phyloP scores from a whole-genome alignment of 1,140 invertebrate genomes.

The Leptinotarsa texana region DNA sequence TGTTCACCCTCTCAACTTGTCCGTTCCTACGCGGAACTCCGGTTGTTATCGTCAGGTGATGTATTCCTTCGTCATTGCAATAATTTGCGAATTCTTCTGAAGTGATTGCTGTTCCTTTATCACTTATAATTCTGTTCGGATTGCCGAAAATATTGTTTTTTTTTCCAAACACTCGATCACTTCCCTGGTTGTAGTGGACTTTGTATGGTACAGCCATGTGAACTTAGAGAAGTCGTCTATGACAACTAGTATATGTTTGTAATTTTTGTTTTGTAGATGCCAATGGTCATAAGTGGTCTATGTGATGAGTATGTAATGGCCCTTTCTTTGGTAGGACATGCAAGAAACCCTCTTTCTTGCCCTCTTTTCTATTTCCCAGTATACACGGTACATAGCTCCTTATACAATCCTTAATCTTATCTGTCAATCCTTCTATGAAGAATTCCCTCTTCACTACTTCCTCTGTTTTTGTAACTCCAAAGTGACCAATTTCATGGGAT shows the following conservation, averaged over 20 bases:
- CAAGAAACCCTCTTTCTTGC: slow-evolving; percentile 52
- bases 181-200: slow-evolving; percentile 44
- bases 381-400: slow-evolving; percentile 52
- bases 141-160: slow-evolving; percentile 48
- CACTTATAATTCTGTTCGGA: slow-evolving; percentile 48
- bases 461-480: slow-evolving; percentile 49
- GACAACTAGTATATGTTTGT: slow-evolving; percentile 53
- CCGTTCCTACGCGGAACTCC: slow-evolving; percentile 48
- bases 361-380: slow-evolving; percentile 50
- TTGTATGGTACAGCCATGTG: slow-evolving; percentile 44
- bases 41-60: slow-evolving; percentile 45
- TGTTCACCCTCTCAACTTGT: slow-evolving; percentile 49
- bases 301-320: slow-evolving; percentile 47
- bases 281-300: slow-evolving; percentile 54
- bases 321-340: slow-evolving; percentile 40
- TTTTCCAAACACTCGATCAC: slow-evolving; percentile 35
- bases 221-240: slow-evolving; percentile 56
- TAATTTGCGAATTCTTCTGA: slow-evolving; percentile 43
- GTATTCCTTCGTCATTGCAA: slow-evolving; percentile 43
- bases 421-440: slow-evolving; percentile 50
- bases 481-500: slow-evolving; percentile 41
- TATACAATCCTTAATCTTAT: slow-evolving; percentile 51
- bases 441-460: slow-evolving; percentile 53
- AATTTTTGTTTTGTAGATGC: slow-evolving; percentile 47
- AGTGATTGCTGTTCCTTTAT: slow-evolving; percentile 54